These are phyloP conservation scores for Ptilorrhoa leucosticta DNA, from an alignment of 2,113 vertebrate species.

Conservation along the genomic window DNA sequence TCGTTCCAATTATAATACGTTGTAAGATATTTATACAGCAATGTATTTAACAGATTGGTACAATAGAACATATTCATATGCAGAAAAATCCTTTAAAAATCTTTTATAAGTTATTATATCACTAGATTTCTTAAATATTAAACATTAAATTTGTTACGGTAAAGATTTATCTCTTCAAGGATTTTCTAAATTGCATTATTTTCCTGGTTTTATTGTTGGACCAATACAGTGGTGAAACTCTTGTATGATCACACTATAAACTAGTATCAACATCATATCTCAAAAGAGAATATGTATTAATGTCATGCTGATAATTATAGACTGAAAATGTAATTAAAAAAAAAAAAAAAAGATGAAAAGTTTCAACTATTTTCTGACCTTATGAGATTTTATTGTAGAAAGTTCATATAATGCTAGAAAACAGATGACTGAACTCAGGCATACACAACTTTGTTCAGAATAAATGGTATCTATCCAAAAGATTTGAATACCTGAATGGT, in stretches of 20 bases:
- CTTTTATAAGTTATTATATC: not conserved
- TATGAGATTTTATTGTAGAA: not conserved
- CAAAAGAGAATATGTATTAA: not conserved
- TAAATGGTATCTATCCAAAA: not conserved
- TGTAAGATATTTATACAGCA: not conserved
- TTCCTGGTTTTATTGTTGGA: not conserved
- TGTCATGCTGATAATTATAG: not conserved
- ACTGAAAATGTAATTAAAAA: not conserved
- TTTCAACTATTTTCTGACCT: not conserved
- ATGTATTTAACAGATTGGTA: not conserved
- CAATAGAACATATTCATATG: not conserved
- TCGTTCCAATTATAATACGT: not conserved
- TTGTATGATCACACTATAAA: not conserved
- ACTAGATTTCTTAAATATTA: not conserved
- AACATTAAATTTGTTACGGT: not conserved
- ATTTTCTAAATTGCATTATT: not conserved
- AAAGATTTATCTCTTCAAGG: not conserved
- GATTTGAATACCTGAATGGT: not conserved
- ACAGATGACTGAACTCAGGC: not conserved
- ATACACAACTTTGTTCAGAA: not conserved
- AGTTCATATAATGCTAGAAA: not conserved
- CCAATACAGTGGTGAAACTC: not conserved
- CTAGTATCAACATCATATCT: not conserved
- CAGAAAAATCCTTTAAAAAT: not conserved
- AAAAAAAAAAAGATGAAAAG: not conserved